Percentiles rank a stretch among this genome's conserved stretches.
phyloP scores from a whole-genome alignment of 1,140 invertebrate genomes.

The Magallana gigas region DNA sequence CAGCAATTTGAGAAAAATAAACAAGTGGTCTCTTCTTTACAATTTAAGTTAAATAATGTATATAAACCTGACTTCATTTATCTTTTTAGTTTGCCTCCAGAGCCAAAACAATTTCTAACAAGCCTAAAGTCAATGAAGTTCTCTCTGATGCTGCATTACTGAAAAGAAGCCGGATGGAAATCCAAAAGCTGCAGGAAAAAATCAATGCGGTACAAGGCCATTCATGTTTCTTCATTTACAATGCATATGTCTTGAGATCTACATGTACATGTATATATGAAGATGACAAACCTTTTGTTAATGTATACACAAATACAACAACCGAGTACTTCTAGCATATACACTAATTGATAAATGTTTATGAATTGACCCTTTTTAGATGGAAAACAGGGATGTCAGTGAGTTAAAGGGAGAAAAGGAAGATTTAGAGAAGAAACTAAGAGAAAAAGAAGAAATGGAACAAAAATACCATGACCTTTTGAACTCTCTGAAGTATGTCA shows the following conservation, averaged over 20 bases:
- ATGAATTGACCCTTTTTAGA: neutral
- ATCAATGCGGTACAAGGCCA: constrained; percentile 65
- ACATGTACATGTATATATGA: too few species aligned
- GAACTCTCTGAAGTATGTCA: constrained; percentile 31
- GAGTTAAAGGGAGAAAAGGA: constrained; percentile 26
- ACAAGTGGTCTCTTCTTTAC: too few species aligned
- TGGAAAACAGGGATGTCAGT: neutral
- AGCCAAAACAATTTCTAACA: constrained; percentile 83
- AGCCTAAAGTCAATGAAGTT: constrained; percentile 82
- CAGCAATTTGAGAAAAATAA: too few species aligned
- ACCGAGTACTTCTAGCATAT: too few species aligned
- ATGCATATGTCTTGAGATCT: too few species aligned
- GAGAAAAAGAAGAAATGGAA: constrained; percentile 20
- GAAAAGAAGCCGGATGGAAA: constrained; percentile 71
- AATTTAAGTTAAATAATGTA: too few species aligned
- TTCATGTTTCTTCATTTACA: too few species aligned
- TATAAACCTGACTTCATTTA: neutral
- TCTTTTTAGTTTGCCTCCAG: constrained; percentile 82
- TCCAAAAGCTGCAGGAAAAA: constrained; percentile 67
- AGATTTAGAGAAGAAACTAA: constrained; percentile 38
- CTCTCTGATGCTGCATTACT: constrained; percentile 74
- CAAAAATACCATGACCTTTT: constrained; percentile 26
- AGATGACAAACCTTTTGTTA: too few species aligned
- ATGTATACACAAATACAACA: too few species aligned
- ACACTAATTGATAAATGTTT: too few species aligned